phyloP scores from a whole-genome alignment of 2,888 invertebrate species.

The Mesochorus sp. region DNA sequence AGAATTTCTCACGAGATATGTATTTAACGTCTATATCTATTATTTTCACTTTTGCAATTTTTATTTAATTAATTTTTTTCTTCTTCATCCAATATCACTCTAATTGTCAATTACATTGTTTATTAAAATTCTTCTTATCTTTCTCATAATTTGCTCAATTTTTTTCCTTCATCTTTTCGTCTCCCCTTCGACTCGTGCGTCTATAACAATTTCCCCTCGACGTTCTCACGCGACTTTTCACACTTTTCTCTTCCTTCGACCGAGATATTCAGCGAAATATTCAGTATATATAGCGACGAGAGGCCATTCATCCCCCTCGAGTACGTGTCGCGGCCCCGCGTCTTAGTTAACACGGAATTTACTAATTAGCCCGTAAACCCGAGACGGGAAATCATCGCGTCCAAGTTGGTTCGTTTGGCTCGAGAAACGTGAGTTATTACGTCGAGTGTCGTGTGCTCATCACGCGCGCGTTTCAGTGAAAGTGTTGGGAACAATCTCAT shows the following conservation, averaged over 20 bases:
- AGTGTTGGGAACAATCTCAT: conserved; percentile 69
- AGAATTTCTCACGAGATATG: conserved; percentile 42
- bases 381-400: conserved; percentile 50
- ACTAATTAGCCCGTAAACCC: conserved; percentile 49
- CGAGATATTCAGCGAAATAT: not conserved
- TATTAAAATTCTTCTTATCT: not conserved
- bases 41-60: not conserved
- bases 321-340: not conserved
- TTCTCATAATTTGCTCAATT: conserved; percentile 31
- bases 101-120: not conserved
- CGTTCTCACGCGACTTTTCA: conserved; percentile 34
- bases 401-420: conserved; percentile 21
- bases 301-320: conserved; percentile 36
- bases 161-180: not conserved
- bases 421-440: conserved; percentile 45
- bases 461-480: conserved; percentile 69
- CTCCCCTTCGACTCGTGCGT: not conserved
- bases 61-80: not conserved
- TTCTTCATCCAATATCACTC: not conserved
- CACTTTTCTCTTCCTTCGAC: conserved; percentile 20
- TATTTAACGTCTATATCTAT: not conserved
- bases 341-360: conserved; percentile 12
- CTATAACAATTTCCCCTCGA: not conserved
- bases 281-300: not conserved
- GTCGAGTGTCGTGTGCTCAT: conserved; percentile 56